A percentile compares a stretch with the other conserved stretches of the same genome.
Conservation (phyloP, 2,113 vertebrate genomes). For the Oncorhynchus nerka region DNA sequence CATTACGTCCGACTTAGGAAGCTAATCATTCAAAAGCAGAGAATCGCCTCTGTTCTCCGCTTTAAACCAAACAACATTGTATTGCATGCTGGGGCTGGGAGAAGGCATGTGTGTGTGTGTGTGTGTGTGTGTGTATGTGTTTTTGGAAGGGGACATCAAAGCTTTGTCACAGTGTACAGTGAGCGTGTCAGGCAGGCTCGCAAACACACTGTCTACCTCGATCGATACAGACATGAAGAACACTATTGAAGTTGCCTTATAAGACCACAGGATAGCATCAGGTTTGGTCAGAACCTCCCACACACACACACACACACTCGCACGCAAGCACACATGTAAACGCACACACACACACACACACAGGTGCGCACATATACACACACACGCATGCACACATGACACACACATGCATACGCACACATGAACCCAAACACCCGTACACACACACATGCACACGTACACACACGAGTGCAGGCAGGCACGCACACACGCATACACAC, state of each 20-base stretch:
- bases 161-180: constrained; percentile 23
- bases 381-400: neutral
- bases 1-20: constrained; percentile 87
- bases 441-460: neutral
- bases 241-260: constrained; percentile 69
- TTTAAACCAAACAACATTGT: constrained; percentile 89
- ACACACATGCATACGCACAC: neutral
- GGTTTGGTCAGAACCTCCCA: constrained; percentile 60
- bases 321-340: constrained; percentile 13
- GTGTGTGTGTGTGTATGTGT: constrained; percentile 4
- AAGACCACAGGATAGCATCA: constrained; percentile 28
- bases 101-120: constrained; percentile 57
- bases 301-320: constrained; percentile 62
- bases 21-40: constrained; percentile 91
- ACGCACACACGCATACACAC: neutral
- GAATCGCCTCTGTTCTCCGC: constrained; percentile 80
- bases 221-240: constrained; percentile 57
- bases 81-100: constrained; percentile 75
- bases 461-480: neutral
- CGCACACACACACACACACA: constrained; percentile 17
- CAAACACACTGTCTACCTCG: constrained; percentile 74
- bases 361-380: neutral
- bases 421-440: neutral
- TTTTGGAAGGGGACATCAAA: constrained; percentile 77
- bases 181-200: constrained; percentile 73